Percentiles rank a stretch among this genome's conserved stretches.
phyloP scores from a whole-genome alignment of 2,888 invertebrate genomes.

The Xylota segnis region DNA sequence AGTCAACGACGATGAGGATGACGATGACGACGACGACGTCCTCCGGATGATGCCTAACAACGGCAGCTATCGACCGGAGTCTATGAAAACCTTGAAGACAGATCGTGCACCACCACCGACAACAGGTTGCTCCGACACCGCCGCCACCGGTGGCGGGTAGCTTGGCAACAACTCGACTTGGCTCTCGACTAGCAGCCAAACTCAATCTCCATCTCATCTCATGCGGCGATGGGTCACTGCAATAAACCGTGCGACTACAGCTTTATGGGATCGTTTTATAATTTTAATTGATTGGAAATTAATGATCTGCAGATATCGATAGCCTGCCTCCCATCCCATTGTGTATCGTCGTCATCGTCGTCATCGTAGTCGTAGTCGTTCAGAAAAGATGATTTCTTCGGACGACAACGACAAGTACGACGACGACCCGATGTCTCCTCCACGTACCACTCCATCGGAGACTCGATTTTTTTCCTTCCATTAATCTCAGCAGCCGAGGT shows the following conservation, averaged over 20 bases:
- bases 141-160: constrained; percentile 3
- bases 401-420: constrained; percentile 48
- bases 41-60: constrained; percentile 29
- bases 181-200: constrained; percentile 24
- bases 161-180: too few species aligned
- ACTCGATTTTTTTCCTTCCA: constrained; percentile 57
- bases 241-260: constrained; percentile 73
- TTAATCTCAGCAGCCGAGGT: constrained; percentile 59
- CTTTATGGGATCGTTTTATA: constrained; percentile 79
- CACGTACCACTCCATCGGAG: constrained; percentile 27
- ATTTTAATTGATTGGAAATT: constrained; percentile 79
- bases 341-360: constrained; percentile 46
- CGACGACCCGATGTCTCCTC: constrained; percentile 63
- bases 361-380: constrained; percentile 34
- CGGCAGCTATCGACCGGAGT: constrained; percentile 10
- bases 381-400: constrained; percentile 70
- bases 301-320: constrained; percentile 76
- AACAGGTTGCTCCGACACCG: constrained; percentile 50
- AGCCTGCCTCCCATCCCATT: constrained; percentile 42
- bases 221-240: constrained; percentile 58
- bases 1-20: constrained; percentile 16
- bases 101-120: constrained; percentile 55
- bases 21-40: constrained; percentile 2
- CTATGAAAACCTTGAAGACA: constrained; percentile 58
- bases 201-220: constrained; percentile 68